Percentiles rank a stretch among this genome's conserved stretches.
Conservation (phyloP, 2,888 invertebrate species). For the Biston betularia region DNA sequence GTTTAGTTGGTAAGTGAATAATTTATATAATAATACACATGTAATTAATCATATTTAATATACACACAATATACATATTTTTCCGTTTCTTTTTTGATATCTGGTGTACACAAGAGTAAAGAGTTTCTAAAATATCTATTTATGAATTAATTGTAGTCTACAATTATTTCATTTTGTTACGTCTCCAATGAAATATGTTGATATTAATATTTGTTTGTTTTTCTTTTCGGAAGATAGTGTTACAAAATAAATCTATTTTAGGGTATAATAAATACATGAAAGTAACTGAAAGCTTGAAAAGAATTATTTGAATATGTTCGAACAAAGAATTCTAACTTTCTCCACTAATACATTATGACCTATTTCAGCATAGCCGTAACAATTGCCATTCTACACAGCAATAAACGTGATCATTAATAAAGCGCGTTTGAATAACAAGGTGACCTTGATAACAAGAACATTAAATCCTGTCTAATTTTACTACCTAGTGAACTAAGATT, state of each 20-base stretch:
- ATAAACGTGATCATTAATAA: slow-evolving; percentile 51
- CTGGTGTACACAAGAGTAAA: no score
- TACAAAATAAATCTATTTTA: no score
- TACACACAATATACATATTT: no score
- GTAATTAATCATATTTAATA: no score
- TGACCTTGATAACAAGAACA: slow-evolving; percentile 57
- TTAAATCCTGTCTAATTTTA: slow-evolving; percentile 54
- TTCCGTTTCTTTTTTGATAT: no score
- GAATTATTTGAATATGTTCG: background rate
- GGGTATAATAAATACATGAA: background rate
- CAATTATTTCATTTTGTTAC: no score
- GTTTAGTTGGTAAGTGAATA: slow-evolving; percentile 73
- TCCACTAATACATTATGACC: slow-evolving; percentile 28
- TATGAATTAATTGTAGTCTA: no score
- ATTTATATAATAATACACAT: background rate
- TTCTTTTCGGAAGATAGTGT: no score
- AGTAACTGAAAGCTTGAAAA: background rate
- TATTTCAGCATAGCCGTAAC: slow-evolving; percentile 50
- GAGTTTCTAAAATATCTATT: no score
- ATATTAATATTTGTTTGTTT: no score
- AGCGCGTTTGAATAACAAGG: slow-evolving; percentile 46
- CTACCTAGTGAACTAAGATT: slow-evolving; percentile 25
- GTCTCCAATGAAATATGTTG: no score
- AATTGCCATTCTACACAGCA: slow-evolving; percentile 46
- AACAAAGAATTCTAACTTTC: background rate